A percentile compares a stretch with the other conserved stretches of the same genome.
Conservation (phyloP, 2,797 vertebrate genomes). For the Neosalanx taihuensis region DNA sequence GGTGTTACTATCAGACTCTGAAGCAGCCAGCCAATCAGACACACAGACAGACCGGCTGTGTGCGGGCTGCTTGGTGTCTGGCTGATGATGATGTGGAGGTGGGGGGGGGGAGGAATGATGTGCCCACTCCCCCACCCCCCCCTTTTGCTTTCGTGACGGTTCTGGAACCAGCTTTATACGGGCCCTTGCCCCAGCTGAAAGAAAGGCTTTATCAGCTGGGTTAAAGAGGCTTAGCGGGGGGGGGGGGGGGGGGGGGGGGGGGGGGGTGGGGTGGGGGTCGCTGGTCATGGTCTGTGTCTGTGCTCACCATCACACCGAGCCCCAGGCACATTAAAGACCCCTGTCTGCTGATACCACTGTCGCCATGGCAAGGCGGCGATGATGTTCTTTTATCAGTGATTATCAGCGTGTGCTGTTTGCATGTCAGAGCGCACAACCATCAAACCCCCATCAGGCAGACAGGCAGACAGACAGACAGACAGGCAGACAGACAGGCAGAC, state of each 20-base stretch:
- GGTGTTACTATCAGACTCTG: too few species aligned
- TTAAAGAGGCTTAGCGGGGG: slow-evolving; percentile 31
- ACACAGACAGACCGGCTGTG: too few species aligned
- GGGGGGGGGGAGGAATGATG: slow-evolving; percentile 1
- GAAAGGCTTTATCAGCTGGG: slow-evolving; percentile 41
- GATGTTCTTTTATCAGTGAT: too few species aligned
- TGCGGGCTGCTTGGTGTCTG: too few species aligned
- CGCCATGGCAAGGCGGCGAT: neutral
- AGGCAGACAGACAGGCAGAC: slow-evolving; percentile 1
- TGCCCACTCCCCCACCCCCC: too few species aligned
- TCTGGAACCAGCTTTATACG: slow-evolving; percentile 21
- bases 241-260: neutral
- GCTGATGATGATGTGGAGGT: neutral
- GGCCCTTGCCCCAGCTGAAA: slow-evolving; percentile 38
- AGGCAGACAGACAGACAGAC: neutral
- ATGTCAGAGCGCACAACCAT: too few species aligned
- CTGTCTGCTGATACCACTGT: neutral
- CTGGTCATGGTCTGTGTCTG: neutral
- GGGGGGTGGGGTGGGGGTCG: neutral
- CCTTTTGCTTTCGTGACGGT: neutral
- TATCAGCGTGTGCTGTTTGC: too few species aligned
- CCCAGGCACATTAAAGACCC: neutral
- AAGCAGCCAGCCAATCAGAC: too few species aligned
- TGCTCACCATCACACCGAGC: too few species aligned
- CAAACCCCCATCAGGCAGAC: neutral